These are phyloP conservation scores for Polypterus bichir DNA, from an alignment of 2,113 vertebrate genomes.

Conservation along the genomic window DNA sequence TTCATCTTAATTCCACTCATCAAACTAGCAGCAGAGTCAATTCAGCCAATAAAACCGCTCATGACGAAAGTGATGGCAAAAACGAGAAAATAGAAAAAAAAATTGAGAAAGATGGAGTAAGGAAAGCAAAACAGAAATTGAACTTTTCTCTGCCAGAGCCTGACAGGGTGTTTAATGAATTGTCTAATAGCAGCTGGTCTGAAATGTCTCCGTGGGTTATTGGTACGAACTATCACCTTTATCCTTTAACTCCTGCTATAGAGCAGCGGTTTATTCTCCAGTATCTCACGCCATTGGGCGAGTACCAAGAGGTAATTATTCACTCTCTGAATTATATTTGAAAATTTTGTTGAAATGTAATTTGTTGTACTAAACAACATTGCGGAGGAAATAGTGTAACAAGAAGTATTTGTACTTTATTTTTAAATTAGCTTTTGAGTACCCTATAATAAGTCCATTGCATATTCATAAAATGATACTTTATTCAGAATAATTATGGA, in stretches of 20 bases:
- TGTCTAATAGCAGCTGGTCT: conserved; percentile 98
- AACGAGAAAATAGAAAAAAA: conserved; percentile 50
- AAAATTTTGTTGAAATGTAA: no score
- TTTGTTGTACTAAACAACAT: no score
- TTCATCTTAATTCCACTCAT: conserved; percentile 62
- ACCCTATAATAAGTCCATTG: no score
- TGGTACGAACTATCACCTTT: conserved; percentile 90
- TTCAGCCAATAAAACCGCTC: conserved; percentile 59
- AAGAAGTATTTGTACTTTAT: no score
- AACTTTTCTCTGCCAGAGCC: conserved; percentile 74
- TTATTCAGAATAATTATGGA: no score
- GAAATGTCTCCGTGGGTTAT: conserved; percentile 98
- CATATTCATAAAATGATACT: no score
- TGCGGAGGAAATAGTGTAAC: no score
- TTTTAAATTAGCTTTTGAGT: no score
- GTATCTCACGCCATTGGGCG: conserved; percentile 90
- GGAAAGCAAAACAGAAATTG: conserved; percentile 78
- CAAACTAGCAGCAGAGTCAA: conserved; percentile 64
- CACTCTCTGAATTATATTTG: neutral
- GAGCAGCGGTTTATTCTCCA: conserved; percentile 94
- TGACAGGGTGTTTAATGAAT: conserved; percentile 77
- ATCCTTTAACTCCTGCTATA: conserved; percentile 84
- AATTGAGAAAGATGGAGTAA: conserved; percentile 61
- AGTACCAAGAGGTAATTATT: conserved; percentile 87
- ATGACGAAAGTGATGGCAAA: conserved; percentile 30